phyloP scores from a whole-genome alignment of 2,797 vertebrate genomes.

The Chrysocyon brachyurus region DNA sequence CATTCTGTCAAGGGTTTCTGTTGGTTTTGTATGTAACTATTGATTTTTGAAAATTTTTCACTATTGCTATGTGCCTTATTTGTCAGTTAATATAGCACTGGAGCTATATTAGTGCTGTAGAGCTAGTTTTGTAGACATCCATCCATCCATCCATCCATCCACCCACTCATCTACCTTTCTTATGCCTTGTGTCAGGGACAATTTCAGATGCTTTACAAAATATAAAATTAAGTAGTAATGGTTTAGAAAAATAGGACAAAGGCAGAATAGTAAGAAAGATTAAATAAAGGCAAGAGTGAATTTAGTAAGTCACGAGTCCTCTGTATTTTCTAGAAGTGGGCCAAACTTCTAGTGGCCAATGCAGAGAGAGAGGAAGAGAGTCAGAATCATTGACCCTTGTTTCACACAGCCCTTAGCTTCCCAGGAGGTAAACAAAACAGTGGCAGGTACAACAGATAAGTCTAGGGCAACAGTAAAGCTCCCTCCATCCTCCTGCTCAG shows the following conservation, averaged over 20 bases:
- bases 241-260: neutral
- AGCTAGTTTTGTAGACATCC: neutral
- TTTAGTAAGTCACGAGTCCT: neutral
- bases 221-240: neutral
- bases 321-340: neutral
- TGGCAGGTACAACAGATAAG: neutral
- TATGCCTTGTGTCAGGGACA: slow-evolving; percentile 3
- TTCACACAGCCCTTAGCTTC: neutral
- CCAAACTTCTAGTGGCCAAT: neutral
- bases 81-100: neutral
- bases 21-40: neutral
- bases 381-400: neutral
- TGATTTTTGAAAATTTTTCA: neutral
- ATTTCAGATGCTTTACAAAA: neutral
- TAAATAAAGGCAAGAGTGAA: neutral
- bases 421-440: neutral
- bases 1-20: neutral
- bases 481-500: neutral
- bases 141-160: neutral
- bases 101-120: neutral
- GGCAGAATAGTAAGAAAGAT: neutral
- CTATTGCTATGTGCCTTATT: neutral
- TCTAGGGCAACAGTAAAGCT: neutral
- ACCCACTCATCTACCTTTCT: neutral
- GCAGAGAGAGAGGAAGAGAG: neutral